phyloP scores from a whole-genome alignment of 2,797 vertebrate genomes.

The Melanotaenia trifasciata region DNA sequence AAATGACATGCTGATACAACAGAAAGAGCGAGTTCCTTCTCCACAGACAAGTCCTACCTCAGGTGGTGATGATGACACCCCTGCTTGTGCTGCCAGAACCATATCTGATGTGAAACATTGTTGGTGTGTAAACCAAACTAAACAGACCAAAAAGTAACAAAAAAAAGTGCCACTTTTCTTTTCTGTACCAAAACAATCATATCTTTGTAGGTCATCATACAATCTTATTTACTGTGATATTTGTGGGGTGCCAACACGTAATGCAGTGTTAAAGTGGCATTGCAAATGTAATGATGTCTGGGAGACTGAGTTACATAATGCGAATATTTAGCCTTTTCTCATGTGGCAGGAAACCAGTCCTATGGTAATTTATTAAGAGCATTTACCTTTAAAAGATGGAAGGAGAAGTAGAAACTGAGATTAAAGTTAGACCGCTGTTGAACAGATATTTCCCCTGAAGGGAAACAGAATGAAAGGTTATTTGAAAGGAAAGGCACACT shows the following conservation, averaged over 20 bases:
- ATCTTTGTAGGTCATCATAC: not conserved
- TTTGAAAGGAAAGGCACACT: not conserved
- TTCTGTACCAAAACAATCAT: not conserved
- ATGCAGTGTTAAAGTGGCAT: not conserved
- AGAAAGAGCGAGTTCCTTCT: not conserved
- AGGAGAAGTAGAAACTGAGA: conserved; percentile 30
- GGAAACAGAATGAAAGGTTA: conserved; percentile 29
- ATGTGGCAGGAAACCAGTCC: not conserved
- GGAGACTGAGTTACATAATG: not conserved
- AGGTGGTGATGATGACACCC: not conserved
- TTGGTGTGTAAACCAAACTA: not conserved
- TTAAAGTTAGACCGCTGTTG: conserved; percentile 48
- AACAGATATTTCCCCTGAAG: conserved; percentile 11
- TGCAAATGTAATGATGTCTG: not conserved
- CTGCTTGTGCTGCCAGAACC: not conserved
- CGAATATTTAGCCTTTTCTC: not conserved
- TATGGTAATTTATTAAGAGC: not conserved
- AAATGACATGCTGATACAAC: not conserved
- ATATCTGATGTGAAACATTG: not conserved
- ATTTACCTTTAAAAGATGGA: not conserved
- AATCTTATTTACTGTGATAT: not conserved
- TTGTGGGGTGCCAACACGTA: not conserved
- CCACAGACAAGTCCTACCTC: not conserved
- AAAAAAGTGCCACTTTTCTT: not conserved
- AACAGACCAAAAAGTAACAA: not conserved